phyloP scores from a whole-genome alignment of 2,797 vertebrate genomes.

The Hippoglossus hippoglossus region DNA sequence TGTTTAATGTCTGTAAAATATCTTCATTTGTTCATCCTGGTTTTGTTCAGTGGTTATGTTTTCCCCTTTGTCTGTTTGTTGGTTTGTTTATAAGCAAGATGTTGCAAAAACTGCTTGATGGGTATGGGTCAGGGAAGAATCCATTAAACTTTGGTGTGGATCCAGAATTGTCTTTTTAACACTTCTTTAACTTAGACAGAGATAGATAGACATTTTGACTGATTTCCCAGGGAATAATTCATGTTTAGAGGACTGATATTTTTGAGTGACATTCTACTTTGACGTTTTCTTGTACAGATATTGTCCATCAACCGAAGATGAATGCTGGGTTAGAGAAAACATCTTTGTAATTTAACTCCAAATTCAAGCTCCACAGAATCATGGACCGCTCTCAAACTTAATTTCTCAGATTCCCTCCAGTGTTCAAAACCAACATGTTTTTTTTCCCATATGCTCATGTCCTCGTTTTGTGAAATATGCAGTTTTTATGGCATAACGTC shows the following conservation, averaged over 20 bases:
- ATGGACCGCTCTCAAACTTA: constrained; percentile 15
- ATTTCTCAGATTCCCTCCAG: constrained; percentile 9
- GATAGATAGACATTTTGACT: too few species aligned
- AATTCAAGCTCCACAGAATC: background rate
- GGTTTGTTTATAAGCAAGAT: too few species aligned
- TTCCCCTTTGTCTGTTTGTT: too few species aligned
- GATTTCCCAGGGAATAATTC: too few species aligned
- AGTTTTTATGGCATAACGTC: constrained; percentile 30
- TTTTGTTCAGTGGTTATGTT: too few species aligned
- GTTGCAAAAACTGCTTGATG: too few species aligned
- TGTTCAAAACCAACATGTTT: background rate
- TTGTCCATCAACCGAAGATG: background rate
- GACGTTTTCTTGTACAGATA: background rate
- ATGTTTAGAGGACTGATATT: too few species aligned
- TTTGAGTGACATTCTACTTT: too few species aligned
- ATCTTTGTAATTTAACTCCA: background rate
- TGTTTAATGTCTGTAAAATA: background rate
- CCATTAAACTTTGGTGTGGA: too few species aligned
- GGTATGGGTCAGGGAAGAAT: too few species aligned
- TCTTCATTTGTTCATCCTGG: background rate
- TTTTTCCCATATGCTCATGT: constrained; percentile 48
- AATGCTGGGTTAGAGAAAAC: background rate
- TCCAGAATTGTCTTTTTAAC: too few species aligned
- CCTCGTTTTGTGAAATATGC: constrained; percentile 20
- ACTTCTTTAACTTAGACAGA: too few species aligned